phyloP scores from a whole-genome alignment of 2,113 vertebrate genomes.

The Oenanthe melanoleuca region DNA sequence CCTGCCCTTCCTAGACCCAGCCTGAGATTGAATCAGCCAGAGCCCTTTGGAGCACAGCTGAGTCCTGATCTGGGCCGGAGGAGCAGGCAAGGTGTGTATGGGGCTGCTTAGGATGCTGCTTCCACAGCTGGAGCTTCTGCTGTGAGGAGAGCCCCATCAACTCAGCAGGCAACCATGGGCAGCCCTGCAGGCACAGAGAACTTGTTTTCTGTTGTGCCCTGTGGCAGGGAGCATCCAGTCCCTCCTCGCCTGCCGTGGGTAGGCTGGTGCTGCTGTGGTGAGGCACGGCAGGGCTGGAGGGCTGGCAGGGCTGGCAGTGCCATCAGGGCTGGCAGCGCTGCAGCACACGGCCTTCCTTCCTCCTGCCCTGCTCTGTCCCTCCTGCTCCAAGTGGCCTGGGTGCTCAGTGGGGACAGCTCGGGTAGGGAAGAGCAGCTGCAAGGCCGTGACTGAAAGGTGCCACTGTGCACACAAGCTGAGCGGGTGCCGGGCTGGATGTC shows the following conservation, averaged over 20 bases:
- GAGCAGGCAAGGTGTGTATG: not conserved
- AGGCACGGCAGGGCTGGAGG: not conserved
- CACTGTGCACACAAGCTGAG: rapidly evolving
- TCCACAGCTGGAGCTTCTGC: not conserved
- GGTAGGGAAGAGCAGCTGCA: rapidly evolving
- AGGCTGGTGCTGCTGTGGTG: not conserved
- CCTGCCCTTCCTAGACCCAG: not conserved
- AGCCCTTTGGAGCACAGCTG: not conserved
- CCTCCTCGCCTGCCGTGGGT: too few relatives aligned
- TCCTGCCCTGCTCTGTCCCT: not conserved
- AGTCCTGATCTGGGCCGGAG: not conserved
- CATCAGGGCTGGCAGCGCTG: not conserved
- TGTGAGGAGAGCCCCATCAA: not conserved
- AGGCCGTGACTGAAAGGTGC: not conserved
- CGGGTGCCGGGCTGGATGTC: rapidly evolving
- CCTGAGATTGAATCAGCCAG: not conserved
- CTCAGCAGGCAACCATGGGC: rapidly evolving
- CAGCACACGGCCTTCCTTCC: not conserved
- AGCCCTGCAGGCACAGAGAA: not conserved
- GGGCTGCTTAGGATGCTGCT: not conserved
- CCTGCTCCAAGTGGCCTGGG: rapidly evolving
- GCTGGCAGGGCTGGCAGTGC: too few relatives aligned
- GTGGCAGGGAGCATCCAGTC: rapidly evolving
- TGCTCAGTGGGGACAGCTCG: rapidly evolving
- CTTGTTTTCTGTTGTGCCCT: rapidly evolving